A percentile compares a stretch with the other conserved stretches of the same genome.
These are phyloP conservation scores for Macrobrachium nipponense DNA, from an alignment of 1,140 invertebrate species.

Conservation along the genomic window DNA sequence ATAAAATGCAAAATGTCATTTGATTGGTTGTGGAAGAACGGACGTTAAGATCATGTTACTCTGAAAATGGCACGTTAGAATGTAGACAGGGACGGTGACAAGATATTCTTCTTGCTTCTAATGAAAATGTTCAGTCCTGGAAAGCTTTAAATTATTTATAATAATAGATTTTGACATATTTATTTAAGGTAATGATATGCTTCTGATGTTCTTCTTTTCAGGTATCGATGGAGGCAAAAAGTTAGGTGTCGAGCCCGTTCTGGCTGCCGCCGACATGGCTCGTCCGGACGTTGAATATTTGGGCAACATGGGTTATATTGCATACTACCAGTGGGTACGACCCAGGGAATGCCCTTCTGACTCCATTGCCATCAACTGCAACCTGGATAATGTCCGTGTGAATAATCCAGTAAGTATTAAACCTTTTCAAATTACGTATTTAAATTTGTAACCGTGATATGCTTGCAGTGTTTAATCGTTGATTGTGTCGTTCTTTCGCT, in stretches of 20 bases:
- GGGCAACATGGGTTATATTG: slow-evolving; percentile 95
- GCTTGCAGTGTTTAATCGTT: background rate
- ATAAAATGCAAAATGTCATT: too few relatives aligned
- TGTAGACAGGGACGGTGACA: too few relatives aligned
- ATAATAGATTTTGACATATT: too few relatives aligned
- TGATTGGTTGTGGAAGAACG: too few relatives aligned
- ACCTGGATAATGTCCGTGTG: slow-evolving; percentile 74
- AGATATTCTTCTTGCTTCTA: too few relatives aligned
- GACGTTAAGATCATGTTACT: too few relatives aligned
- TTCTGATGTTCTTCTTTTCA: slow-evolving; percentile 60
- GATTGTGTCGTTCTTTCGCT: too few relatives aligned
- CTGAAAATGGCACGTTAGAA: too few relatives aligned
- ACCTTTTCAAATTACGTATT: background rate
- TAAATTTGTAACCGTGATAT: background rate
- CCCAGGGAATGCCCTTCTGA: slow-evolving; percentile 72
- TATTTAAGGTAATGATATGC: too few relatives aligned
- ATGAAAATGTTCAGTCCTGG: too few relatives aligned
- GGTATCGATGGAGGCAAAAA: slow-evolving; percentile 76
- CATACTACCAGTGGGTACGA: slow-evolving; percentile 88
- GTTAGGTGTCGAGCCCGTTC: slow-evolving; percentile 86
- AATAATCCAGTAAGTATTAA: slow-evolving; percentile 75
- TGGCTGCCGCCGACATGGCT: slow-evolving; percentile 93
- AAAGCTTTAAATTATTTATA: too few relatives aligned
- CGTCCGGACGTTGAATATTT: slow-evolving; percentile 94
- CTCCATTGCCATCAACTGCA: slow-evolving; percentile 50